These are phyloP conservation scores for Gephyroberyx darwinii DNA, from an alignment of 2,797 vertebrate species.

Conservation along the genomic window DNA sequence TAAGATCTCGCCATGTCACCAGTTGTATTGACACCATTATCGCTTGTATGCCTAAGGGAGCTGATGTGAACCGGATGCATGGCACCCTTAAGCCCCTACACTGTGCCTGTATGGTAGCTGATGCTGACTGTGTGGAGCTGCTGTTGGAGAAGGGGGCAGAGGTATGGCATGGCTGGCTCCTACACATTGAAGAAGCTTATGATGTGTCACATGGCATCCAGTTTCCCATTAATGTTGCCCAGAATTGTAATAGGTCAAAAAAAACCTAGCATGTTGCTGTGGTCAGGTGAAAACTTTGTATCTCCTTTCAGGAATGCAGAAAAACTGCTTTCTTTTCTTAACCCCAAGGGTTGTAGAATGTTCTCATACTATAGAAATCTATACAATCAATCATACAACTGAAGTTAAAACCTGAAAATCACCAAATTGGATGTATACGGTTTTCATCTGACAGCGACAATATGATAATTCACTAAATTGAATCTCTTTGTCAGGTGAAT, in stretches of 20 bases:
- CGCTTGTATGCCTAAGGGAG: slow-evolving; percentile 82
- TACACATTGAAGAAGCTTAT: not conserved
- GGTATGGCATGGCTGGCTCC: slow-evolving; percentile 74
- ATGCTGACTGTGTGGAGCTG: slow-evolving; percentile 94
- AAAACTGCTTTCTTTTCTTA: too few relatives aligned
- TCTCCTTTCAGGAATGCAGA: too few relatives aligned
- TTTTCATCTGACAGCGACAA: too few relatives aligned
- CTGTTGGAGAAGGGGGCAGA: slow-evolving; percentile 95
- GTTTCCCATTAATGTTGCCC: not conserved
- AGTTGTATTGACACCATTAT: slow-evolving; percentile 1
- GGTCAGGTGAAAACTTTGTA: too few relatives aligned
- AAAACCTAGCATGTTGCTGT: too few relatives aligned
- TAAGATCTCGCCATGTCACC: not conserved
- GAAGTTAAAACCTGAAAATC: too few relatives aligned
- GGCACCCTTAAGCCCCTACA: slow-evolving; percentile 96
- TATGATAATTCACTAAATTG: slow-evolving; percentile 14
- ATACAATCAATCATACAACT: too few relatives aligned
- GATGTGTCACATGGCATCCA: not conserved
- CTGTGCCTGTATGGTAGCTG: slow-evolving; percentile 98
- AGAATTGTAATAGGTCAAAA: not conserved
- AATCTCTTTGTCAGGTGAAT: slow-evolving; percentile 85
- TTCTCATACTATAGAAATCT: too few relatives aligned
- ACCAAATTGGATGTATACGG: too few relatives aligned
- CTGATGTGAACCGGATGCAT: slow-evolving; percentile 95
- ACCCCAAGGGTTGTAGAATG: too few relatives aligned